These are phyloP conservation scores for Mungos mungo DNA, from an alignment of 2,113 vertebrate genomes.

Conservation along the genomic window DNA sequence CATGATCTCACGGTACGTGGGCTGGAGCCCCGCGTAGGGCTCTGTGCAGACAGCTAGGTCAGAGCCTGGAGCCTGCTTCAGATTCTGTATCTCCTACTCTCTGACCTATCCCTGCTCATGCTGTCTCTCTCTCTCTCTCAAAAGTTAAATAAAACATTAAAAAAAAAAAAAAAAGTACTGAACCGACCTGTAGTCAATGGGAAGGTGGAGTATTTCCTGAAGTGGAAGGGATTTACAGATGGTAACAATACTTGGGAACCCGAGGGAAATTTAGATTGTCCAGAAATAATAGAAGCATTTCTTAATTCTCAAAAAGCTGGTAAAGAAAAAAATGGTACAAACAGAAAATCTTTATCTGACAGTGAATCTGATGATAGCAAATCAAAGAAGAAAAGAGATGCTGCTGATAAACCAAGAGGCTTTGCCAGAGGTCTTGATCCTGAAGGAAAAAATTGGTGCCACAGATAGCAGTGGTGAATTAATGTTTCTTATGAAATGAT, in stretches of 20 bases:
- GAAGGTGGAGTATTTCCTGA: conserved; percentile 78
- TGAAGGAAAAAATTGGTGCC: conserved; percentile 98
- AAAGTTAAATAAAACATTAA: too few species aligned
- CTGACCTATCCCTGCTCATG: too few species aligned
- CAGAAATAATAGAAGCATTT: conserved; percentile 90
- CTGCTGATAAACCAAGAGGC: conserved; percentile 95
- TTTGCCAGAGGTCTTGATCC: conserved; percentile 97
- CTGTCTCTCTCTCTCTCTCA: too few species aligned
- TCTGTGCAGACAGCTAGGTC: too few species aligned
- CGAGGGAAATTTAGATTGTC: too few species aligned
- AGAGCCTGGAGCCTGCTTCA: too few species aligned
- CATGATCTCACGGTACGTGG: too few species aligned
- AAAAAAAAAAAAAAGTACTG: conserved; percentile 89
- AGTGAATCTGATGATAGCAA: conserved; percentile 90
- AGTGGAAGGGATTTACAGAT: too few species aligned
- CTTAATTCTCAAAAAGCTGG: conserved; percentile 95
- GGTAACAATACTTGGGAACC: too few species aligned
- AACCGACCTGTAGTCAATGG: conserved; percentile 97
- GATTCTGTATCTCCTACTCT: too few species aligned
- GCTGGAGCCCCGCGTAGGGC: too few species aligned
- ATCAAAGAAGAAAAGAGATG: conserved; percentile 95
- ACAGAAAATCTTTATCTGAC: conserved; percentile 95
- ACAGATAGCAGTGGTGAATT: conserved; percentile 90
- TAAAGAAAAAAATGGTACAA: conserved; percentile 93
- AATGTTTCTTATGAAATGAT: too few species aligned